Conservation (phyloP, 2,888 invertebrate species). For the Anticlea derivata region DNA sequence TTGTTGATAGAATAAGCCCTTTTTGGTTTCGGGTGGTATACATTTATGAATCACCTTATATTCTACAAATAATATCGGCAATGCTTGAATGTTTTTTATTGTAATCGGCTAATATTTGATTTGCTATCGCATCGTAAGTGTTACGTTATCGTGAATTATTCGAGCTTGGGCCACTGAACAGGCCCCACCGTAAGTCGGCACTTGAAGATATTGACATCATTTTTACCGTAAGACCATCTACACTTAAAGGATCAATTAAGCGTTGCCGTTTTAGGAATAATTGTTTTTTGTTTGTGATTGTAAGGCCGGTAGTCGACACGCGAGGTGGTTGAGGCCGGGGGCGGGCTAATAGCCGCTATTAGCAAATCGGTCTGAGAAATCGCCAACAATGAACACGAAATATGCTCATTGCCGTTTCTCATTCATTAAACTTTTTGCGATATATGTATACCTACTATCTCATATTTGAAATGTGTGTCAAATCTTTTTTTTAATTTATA, state of each 20-base stretch:
- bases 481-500: conserved; percentile 55
- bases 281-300: conserved; percentile 65
- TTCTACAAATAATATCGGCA: too few relatives aligned
- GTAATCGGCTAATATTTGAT: too few relatives aligned
- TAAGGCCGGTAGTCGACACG: conserved; percentile 71
- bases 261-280: conserved; percentile 79
- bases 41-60: too few relatives aligned
- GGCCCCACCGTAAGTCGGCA: conserved; percentile 48
- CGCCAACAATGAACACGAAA: conserved; percentile 78
- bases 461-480: conserved; percentile 70
- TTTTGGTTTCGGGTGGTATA: too few relatives aligned
- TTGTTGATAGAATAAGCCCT: too few relatives aligned
- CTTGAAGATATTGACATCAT: conserved; percentile 58
- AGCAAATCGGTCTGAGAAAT: conserved; percentile 77
- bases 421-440: conserved; percentile 74
- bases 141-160: too few relatives aligned
- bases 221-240: conserved; percentile 66
- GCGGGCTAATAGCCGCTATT: conserved; percentile 75
- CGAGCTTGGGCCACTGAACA: too few relatives aligned
- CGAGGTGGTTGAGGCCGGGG: conserved; percentile 53
- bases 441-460: conserved; percentile 63
- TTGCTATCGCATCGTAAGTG: too few relatives aligned
- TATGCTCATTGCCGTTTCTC: conserved; percentile 69
- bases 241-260: conserved; percentile 65
- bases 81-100: too few relatives aligned